Base-by-base conservation (phyloP, 1,140 invertebrate species). In the Heliconius himera region DNA sequence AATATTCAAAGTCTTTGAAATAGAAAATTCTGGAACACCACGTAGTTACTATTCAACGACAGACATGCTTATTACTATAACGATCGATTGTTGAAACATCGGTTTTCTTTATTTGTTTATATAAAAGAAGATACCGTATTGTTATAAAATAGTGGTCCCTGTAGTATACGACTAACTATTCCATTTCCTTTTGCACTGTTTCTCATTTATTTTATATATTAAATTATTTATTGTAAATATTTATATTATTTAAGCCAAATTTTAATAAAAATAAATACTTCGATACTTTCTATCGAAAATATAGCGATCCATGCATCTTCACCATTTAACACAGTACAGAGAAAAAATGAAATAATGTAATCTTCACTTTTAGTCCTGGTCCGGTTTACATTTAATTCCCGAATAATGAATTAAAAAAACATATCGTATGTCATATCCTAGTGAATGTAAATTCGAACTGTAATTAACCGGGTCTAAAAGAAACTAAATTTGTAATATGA, bases 181-280 rank as follows among this genome's bases (percentile, higher is more conserved):
- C 8, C 54, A 60, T 60, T 60, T 60, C n/a, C 54, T 60, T 56
- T 56, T 60, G 9, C 20, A n/a, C 54, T 26, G 9, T 60, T 60
- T 60, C 54, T 60, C n/a, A 60, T 60, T 60, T 60, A 11, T 60
- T 60, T 60, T 60, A 9, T 60, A n/a, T 60, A 22, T 60, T 60
- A 60, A 22, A 60, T 51, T 60, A 20, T 60, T 22, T 60, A 22
- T 60, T 60, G n/a, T 22, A 20, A 60, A 66, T 11, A 4, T 26
- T 6, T 18, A 36, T 36, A 0, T 46, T 46, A 16, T 46, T 46
- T 16, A 46, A 13, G 41, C 13, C 13, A 46, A 46, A 16, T 4
- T 46, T 46, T 13, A 46, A 46, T 1, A 13, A 4, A 13, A 46
- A n/a, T n/a, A n/a, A n/a, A n/a, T n/a, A n/a, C 16, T 46, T 46